These are phyloP conservation scores for Caenorhabditis latens DNA, from an alignment of 1,140 invertebrate species.

Conservation along the genomic window DNA sequence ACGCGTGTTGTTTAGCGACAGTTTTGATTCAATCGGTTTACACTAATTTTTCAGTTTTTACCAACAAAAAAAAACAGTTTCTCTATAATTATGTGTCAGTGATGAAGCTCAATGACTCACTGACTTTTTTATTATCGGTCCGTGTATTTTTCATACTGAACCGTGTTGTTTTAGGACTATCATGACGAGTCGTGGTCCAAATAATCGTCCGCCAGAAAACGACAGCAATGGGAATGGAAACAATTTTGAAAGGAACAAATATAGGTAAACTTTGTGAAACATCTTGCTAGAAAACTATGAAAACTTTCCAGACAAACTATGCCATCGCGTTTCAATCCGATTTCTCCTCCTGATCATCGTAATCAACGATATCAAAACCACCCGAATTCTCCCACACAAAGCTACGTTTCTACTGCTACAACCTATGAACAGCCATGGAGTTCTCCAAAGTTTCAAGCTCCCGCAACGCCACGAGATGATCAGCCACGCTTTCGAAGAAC, in stretches of 20 bases:
- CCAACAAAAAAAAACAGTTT: too few species aligned
- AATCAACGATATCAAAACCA: not conserved
- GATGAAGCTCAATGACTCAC: too few species aligned
- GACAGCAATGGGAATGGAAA: not conserved
- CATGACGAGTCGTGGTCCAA: not conserved
- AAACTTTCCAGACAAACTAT: slow-evolving; percentile 32
- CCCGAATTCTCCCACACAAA: not conserved
- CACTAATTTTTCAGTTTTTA: not conserved
- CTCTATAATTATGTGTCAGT: too few species aligned
- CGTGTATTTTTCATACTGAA: too few species aligned
- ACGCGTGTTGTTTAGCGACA: too few species aligned
- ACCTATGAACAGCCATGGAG: slow-evolving; percentile 27
- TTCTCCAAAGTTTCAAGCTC: not conserved
- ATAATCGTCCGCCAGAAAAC: not conserved
- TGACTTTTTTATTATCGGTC: too few species aligned
- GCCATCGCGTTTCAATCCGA: slow-evolving; percentile 20
- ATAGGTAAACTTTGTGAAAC: not conserved
- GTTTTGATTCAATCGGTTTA: too few species aligned
- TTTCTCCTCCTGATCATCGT: not conserved
- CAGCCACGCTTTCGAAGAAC: slow-evolving; percentile 8
- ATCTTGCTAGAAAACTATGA: not conserved
- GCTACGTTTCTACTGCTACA: not conserved
- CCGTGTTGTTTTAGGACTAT: not conserved
- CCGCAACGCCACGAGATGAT: not conserved
- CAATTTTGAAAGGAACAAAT: slow-evolving; percentile 22